phyloP scores from a whole-genome alignment of 2,113 vertebrate genomes.

The Nansenia antarctica region DNA sequence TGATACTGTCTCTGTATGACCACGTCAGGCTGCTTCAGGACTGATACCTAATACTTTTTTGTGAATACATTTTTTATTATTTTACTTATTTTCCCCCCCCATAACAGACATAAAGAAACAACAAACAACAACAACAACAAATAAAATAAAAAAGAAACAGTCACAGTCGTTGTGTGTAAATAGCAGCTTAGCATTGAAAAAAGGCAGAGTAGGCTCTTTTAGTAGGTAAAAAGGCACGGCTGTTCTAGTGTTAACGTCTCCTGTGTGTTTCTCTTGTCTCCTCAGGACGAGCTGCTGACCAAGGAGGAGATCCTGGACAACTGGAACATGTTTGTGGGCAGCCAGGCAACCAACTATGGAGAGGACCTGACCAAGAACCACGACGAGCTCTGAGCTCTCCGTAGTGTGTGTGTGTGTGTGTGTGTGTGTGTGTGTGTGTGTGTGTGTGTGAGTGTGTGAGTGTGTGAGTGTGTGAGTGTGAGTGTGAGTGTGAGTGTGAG shows the following conservation, averaged over 20 bases:
- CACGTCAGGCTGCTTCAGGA: no score
- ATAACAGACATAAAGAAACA: no score
- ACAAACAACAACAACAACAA: no score
- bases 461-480: neutral
- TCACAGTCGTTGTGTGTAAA: no score
- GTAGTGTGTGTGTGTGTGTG: neutral
- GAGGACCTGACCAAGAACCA: slow-evolving; percentile 96
- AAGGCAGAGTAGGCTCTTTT: no score
- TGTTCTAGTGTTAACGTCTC: no score
- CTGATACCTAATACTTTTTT: neutral
- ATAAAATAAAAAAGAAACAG: no score
- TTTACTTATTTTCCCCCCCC: no score
- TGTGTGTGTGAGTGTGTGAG: neutral
- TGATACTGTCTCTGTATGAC: no score
- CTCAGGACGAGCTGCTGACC: slow-evolving; percentile 89
- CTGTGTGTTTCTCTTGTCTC: neutral
- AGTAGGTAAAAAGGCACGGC: no score
- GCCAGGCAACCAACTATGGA: slow-evolving; percentile 97
- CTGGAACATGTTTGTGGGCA: slow-evolving; percentile 99
- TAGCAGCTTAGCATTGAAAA: no score
- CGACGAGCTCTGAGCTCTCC: slow-evolving; percentile 85
- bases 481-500: neutral
- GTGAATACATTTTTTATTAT: neutral
- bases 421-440: slow-evolving; percentile 5
- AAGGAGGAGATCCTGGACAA: slow-evolving; percentile 96